These are phyloP conservation scores for Epistrophe eligans DNA, from an alignment of 2,888 invertebrate species.

Conservation along the genomic window DNA sequence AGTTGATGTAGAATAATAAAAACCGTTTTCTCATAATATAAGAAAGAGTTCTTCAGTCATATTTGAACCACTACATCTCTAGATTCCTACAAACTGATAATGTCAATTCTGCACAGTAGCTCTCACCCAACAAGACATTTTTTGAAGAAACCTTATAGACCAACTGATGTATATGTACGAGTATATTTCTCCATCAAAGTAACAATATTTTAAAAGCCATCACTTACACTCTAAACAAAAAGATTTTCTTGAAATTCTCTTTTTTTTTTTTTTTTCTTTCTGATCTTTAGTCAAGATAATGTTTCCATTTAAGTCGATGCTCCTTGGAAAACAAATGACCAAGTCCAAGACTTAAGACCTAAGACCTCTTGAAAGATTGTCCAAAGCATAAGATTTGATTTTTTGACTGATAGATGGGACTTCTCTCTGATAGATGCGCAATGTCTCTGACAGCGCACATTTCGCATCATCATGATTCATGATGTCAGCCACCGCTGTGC, in stretches of 20 bases:
- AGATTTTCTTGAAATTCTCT: conserved; percentile 28
- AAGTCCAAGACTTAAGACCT: conserved; percentile 46
- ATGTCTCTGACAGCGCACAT: conserved; percentile 50
- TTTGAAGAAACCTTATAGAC: neutral
- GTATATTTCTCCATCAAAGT: neutral
- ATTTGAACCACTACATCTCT: conserved; percentile 29
- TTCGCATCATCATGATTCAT: conserved; percentile 73
- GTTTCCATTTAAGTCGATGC: conserved; percentile 38
- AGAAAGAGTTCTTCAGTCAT: conserved; percentile 45
- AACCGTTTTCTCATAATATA: conserved; percentile 11
- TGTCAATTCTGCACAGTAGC: conserved; percentile 42
- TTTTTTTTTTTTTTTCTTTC: neutral
- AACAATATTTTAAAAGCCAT: conserved; percentile 42
- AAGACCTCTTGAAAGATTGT: conserved; percentile 64
- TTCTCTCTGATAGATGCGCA: conserved; percentile 53
- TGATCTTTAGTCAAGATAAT: conserved; percentile 58
- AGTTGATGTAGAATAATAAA: conserved; percentile 22
- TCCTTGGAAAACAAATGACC: conserved; percentile 55
- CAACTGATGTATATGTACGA: neutral
- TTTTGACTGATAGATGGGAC: conserved; percentile 70
- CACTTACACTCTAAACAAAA: conserved; percentile 51
- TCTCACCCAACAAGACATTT: conserved; percentile 9
- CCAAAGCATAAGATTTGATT: conserved; percentile 62
- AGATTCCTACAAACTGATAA: conserved; percentile 57
- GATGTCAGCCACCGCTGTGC: conserved; percentile 61